These are phyloP conservation scores for Hesperia comma DNA, from an alignment of 2,888 invertebrate species.

Conservation along the genomic window DNA sequence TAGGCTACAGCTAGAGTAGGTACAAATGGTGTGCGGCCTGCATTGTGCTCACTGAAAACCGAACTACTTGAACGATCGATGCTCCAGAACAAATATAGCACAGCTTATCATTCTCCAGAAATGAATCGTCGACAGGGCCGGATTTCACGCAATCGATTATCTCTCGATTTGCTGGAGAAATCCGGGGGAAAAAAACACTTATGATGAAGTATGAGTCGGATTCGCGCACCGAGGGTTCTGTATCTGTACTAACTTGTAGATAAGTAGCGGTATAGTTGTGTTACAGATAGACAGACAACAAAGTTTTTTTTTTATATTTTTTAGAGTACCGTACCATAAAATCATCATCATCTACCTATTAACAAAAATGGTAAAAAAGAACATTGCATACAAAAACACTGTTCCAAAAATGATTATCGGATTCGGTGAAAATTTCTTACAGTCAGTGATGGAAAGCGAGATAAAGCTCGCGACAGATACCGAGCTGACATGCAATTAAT, in stretches of 20 bases:
- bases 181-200: constrained; percentile 47
- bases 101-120: constrained; percentile 75
- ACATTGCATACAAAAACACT: constrained; percentile 39
- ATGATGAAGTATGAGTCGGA: too few species aligned
- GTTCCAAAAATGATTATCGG: constrained; percentile 36
- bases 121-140: constrained; percentile 65
- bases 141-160: constrained; percentile 47
- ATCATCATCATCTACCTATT: too few species aligned
- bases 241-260: too few species aligned
- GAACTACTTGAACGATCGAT: constrained; percentile 41
- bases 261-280: too few species aligned
- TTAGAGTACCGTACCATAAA: too few species aligned
- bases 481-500: constrained; percentile 66
- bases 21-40: constrained; percentile 29
- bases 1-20: neutral
- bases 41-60: constrained; percentile 43
- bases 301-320: too few species aligned
- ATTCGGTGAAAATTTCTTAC: constrained; percentile 44
- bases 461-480: constrained; percentile 44
- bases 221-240: too few species aligned
- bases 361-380: constrained; percentile 36
- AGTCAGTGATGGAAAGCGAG: constrained; percentile 48
- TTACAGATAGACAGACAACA: too few species aligned
- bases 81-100: constrained; percentile 65
- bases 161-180: constrained; percentile 56